A percentile compares a stretch with the other conserved stretches of the same genome.
phyloP scores from a whole-genome alignment of 2,797 vertebrate genomes.

The Podarcis siculus region DNA sequence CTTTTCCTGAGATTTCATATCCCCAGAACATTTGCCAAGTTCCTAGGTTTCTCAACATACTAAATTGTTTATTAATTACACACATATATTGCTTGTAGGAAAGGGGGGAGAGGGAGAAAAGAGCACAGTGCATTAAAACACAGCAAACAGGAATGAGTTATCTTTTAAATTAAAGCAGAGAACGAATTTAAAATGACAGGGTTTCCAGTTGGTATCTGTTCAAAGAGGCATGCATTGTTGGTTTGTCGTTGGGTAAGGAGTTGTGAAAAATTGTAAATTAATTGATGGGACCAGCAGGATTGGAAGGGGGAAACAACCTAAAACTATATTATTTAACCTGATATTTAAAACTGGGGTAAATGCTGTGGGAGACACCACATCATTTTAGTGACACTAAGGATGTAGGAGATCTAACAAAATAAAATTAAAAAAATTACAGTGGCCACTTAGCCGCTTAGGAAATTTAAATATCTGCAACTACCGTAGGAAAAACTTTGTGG shows the following conservation, averaged over 20 bases:
- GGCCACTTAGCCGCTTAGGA: not conserved
- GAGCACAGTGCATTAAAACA: slow-evolving; percentile 86
- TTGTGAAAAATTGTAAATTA: slow-evolving; percentile 38
- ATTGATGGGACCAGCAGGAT: slow-evolving; percentile 49
- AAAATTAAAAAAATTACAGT: not conserved
- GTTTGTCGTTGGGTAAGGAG: not conserved
- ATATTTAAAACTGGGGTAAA: not conserved
- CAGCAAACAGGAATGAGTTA: slow-evolving; percentile 80
- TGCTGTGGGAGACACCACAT: not conserved
- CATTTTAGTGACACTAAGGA: not conserved
- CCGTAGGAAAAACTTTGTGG: not conserved
- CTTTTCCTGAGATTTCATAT: slow-evolving; percentile 97
- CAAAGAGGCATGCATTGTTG: slow-evolving; percentile 54
- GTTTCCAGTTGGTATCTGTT: slow-evolving; percentile 65
- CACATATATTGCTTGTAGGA: slow-evolving; percentile 93
- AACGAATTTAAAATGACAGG: slow-evolving; percentile 69
- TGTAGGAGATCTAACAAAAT: not conserved
- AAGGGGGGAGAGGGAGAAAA: slow-evolving; percentile 56
- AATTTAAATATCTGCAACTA: not conserved
- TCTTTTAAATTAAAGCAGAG: slow-evolving; percentile 79
- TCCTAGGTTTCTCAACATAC: slow-evolving; percentile 95
- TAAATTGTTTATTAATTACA: slow-evolving; percentile 99
- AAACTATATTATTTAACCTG: slow-evolving; percentile 25
- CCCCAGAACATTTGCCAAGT: slow-evolving; percentile 97
- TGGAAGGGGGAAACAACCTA: slow-evolving; percentile 25